Evolutionary conservation across 1,140 invertebrate species (phyloP), one percentile per base, ranked within the genome.

Genomic region (roundworm (Caenorhabditis elegans)): DNA sequence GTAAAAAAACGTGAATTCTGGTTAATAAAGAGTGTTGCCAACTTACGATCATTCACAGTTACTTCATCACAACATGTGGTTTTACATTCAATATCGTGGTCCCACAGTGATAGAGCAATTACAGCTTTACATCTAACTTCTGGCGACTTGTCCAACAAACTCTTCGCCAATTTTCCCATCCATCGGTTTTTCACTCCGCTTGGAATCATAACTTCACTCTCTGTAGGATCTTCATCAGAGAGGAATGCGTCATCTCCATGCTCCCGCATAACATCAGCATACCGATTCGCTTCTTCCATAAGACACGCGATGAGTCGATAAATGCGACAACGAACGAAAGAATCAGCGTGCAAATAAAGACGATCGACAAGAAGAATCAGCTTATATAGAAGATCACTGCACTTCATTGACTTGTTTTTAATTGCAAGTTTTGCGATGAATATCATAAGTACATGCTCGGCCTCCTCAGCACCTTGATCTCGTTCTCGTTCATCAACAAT

Each of bases 321-420:
- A 8, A 70, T 28, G 3, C 31, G n/a, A 70, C n/a, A n/a, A 1
- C 60, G 60, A 39, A 70, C 60, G 5, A 11, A 22, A 4, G 60
- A 70, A 39, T 70, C 60, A 22, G 28, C 13, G 53, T 60, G 53
- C 10, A 60, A 34, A n/a, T 34, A 60, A 13, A 60, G 28, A 1
- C 53, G 53, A n/a, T 60, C 53, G 6, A 70, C n/a, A 1, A 70
- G 34, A 10, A 43, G 34, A 70, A 70, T 70, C 5, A 70, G 34
- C 10, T 70, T 15, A 28, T 43, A 43, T 4, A 70, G 26, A 11
- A 70, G 34, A 70, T 70, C 60, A 22, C 34, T 22, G n/a, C 60
- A 70, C 34, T 70, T 70, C n/a, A 70, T 70, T 2, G 60, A 70
- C 34, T 70, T 70, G n/a, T 70, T 70, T 22, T 39, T 70, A 34